phyloP scores from a whole-genome alignment of 2,888 invertebrate species.

The Pollenia griseotomentosa region DNA sequence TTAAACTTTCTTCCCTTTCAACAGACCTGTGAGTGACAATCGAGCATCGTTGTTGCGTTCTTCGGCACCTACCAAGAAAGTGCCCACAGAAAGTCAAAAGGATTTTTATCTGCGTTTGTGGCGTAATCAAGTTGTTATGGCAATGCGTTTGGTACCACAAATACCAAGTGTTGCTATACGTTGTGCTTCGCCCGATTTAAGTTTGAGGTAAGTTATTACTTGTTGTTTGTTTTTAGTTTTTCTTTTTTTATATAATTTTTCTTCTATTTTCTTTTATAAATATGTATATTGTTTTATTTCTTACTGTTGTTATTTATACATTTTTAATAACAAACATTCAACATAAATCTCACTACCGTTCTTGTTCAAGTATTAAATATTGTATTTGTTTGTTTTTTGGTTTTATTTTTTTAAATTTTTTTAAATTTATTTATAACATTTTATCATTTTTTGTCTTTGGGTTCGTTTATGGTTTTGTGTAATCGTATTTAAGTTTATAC shows the following conservation, averaged over 20 bases:
- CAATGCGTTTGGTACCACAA: constrained; percentile 97
- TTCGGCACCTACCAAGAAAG: constrained; percentile 94
- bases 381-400: neutral
- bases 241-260: constrained; percentile 48
- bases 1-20: constrained; percentile 31
- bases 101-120: constrained; percentile 98
- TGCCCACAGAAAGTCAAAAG: constrained; percentile 92
- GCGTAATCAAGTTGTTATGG: constrained; percentile 98
- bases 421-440: constrained; percentile 2
- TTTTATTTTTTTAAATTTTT: constrained; percentile 7
- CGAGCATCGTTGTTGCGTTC: constrained; percentile 96
- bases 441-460: constrained; percentile 26
- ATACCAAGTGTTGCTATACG: constrained; percentile 93
- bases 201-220: constrained; percentile 89
- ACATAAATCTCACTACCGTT: constrained; percentile 41
- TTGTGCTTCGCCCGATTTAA: constrained; percentile 96
- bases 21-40: constrained; percentile 97
- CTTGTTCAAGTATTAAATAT: constrained; percentile 34
- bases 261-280: constrained; percentile 41
- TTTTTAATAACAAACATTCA: constrained; percentile 24
- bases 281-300: constrained; percentile 34
- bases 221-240: constrained; percentile 24
- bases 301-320: constrained; percentile 7
- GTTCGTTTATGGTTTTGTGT: constrained; percentile 28
- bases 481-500: constrained; percentile 45